These are phyloP conservation scores for Zootoca vivipara DNA, from an alignment of 2,113 vertebrate genomes.

Conservation along the genomic window DNA sequence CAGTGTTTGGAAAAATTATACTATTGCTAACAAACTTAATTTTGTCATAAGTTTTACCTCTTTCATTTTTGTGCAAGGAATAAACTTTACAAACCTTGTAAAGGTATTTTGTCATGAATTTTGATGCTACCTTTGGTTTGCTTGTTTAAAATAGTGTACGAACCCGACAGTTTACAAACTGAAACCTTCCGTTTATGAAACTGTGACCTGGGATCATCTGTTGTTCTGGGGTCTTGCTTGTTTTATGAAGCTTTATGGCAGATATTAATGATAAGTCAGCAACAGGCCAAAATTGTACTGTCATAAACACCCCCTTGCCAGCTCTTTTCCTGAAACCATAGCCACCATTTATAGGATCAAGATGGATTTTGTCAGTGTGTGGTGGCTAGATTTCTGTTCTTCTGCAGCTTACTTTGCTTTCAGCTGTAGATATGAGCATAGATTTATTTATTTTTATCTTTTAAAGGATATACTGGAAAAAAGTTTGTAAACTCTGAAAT, in stretches of 20 bases:
- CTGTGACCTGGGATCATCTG: neutral
- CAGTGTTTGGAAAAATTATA: neutral
- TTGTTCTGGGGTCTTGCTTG: accelerated
- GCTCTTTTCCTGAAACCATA: neutral
- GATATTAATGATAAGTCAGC: neutral
- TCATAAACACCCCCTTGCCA: neutral
- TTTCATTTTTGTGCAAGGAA: neutral
- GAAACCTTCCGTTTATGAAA: neutral
- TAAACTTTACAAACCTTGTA: neutral
- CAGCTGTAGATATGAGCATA: neutral
- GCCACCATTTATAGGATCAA: neutral
- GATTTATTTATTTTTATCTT: neutral
- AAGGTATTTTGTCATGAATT: neutral
- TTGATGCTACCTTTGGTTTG: neutral
- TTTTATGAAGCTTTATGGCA: neutral
- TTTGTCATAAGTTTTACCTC: neutral
- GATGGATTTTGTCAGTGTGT: conserved; percentile 5
- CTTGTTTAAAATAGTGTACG: neutral
- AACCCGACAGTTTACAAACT: neutral
- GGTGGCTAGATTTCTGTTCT: neutral
- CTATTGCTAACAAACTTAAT: neutral
- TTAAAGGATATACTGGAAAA: neutral
- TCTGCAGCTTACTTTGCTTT: conserved; percentile 20
- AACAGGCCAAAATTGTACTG: neutral
- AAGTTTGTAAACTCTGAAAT: conserved; percentile 18